Percentiles rank a stretch among this genome's conserved stretches.
These are phyloP conservation scores for Crypturellus tataupa DNA, from an alignment of 2,797 vertebrate genomes.

Conservation along the genomic window DNA sequence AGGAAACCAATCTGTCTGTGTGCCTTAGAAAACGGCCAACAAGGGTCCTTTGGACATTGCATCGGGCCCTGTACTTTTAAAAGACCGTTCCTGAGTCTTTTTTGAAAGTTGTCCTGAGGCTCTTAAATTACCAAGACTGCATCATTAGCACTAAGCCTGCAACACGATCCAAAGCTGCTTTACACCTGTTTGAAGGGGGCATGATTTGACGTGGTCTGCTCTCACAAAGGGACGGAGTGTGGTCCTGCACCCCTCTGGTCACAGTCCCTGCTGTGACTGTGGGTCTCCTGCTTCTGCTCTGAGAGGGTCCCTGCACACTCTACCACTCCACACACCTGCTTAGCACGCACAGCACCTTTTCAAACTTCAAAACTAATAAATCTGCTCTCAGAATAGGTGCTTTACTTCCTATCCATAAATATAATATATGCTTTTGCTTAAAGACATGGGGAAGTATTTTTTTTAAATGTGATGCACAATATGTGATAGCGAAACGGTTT, in stretches of 20 bases:
- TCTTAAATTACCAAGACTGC: background rate
- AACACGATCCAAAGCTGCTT: background rate
- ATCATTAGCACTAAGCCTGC: background rate
- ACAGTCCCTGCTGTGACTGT: fast-evolving
- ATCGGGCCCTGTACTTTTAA: background rate
- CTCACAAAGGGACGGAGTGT: background rate
- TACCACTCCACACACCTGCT: background rate
- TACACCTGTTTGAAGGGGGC: background rate
- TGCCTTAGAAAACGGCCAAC: background rate
- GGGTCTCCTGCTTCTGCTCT: fast-evolving
- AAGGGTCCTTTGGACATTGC: background rate
- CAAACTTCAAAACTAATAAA: background rate
- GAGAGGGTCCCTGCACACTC: background rate
- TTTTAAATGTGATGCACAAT: background rate
- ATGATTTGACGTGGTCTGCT: background rate
- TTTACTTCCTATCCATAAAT: background rate
- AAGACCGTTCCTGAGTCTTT: background rate
- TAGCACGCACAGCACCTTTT: background rate
- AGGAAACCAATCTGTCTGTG: fast-evolving
- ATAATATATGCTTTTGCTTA: background rate
- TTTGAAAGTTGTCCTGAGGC: background rate
- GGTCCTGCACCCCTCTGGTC: background rate
- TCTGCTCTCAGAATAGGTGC: background rate
- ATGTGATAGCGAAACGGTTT: background rate
- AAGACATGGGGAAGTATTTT: background rate